Base-by-base conservation (phyloP, 2,888 invertebrate species). In the Melinaea menophilus region DNA sequence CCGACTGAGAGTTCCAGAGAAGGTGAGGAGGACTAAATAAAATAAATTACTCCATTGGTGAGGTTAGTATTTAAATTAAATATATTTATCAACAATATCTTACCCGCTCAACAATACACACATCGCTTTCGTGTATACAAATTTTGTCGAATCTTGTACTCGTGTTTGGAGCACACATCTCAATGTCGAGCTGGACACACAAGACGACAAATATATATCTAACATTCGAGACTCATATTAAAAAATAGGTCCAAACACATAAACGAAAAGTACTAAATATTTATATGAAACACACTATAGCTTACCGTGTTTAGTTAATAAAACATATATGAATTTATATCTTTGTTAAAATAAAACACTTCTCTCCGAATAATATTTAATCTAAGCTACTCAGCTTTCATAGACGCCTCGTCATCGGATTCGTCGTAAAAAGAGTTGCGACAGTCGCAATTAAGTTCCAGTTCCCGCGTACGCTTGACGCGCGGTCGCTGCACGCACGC, bases 201-300 rank as follows among this genome's bases (percentile, higher is more conserved):
- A 62, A 55, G 51, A 47, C 35, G 22, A 31, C 48, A 59, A 51
- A 31, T n/a, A 34, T 33, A 34, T 33, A 35, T 54, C 31, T 33
- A 59, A 70, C 69, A 76, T 76, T 22, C 11, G 31, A 31, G 3
- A 31, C 3, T 7, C 4, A 31, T 31, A 51, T 31, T 31, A 9
- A 4, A 51, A 31, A 31, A 51, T 31, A 77, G 81, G 82, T 80
- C 83, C 83, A 82, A 82, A 79, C 79, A 76, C 71, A 71, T 69
- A 58, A 35, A 56, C 11, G 60, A 57, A 48, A 54, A 59, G 45
- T 35, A 51, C 51, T 51, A 31, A 31, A 5, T 5, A 46, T 45
- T 9, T 11, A 46, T 46, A 5, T 46, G 4, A 4, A 12, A n/a
- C 7, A 46, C 12, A 46, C n/a, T 46, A n/a, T 37, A 5, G 37